phyloP scores from a whole-genome alignment of 2,888 invertebrate genomes.

The Caenorhabditis sinica region DNA sequence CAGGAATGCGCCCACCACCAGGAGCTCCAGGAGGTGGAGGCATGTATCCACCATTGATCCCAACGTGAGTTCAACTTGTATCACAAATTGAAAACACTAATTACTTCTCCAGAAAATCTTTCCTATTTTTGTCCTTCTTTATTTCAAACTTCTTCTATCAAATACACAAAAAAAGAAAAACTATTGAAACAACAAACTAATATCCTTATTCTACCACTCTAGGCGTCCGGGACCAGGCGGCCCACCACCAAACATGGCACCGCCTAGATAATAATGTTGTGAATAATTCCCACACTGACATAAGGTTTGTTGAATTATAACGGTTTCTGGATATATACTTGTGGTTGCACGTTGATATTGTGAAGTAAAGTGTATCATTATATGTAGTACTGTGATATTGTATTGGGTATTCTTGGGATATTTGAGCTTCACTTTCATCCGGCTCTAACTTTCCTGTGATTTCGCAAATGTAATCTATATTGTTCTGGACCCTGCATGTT shows the following conservation, averaged over 20 bases:
- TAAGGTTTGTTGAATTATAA: conserved; percentile 46
- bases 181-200: conserved; percentile 16
- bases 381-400: conserved; percentile 28
- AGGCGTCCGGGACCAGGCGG: conserved; percentile 76
- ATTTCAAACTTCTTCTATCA: conserved; percentile 18
- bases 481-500: background rate
- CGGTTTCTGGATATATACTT: background rate
- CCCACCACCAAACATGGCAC: conserved; percentile 72
- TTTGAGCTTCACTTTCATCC: background rate
- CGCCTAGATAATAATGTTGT: conserved; percentile 66
- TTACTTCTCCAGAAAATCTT: too few relatives aligned
- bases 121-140: conserved; percentile 32
- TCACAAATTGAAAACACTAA: conserved; percentile 17
- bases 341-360: conserved; percentile 48
- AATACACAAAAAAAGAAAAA: conserved; percentile 12
- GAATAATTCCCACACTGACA: conserved; percentile 32
- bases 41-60: conserved; percentile 77
- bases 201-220: conserved; percentile 38
- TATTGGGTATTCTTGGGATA: conserved; percentile 1
- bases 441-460: conserved; percentile 34
- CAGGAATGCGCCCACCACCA: conserved; percentile 68
- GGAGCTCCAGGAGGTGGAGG: conserved; percentile 66
- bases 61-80: conserved; percentile 81
- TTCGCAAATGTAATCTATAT: background rate
- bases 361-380: too few relatives aligned